Percentiles rank a stretch among this genome's conserved stretches.
Evolutionary conservation across 2,113 vertebrate genomes (phyloP).

Genomic region (Myotis brandtii): DNA sequence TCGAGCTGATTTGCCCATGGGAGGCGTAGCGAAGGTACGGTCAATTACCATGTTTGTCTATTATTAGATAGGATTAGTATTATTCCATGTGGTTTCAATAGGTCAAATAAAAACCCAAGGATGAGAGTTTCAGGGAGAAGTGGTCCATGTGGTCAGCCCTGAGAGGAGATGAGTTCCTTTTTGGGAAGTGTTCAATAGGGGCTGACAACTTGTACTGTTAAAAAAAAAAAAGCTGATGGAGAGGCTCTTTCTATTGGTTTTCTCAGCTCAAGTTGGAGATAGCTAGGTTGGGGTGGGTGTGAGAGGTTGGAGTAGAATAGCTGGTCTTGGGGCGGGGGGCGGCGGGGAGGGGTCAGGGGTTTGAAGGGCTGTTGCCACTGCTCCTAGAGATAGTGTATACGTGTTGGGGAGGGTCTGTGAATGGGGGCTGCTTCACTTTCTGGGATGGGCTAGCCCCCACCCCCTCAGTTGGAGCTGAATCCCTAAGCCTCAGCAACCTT

Average conservation of each 20-base stretch:
- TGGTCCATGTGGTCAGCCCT: neutral
- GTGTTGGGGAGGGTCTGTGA: neutral
- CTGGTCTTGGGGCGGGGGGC: neutral
- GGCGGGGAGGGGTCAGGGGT: no score
- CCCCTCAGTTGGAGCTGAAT: neutral
- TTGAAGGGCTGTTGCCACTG: neutral
- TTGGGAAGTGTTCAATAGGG: neutral
- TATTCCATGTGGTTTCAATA: neutral
- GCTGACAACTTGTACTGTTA: neutral
- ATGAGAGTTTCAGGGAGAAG: neutral
- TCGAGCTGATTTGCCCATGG: no score
- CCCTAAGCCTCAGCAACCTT: neutral
- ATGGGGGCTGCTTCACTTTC: neutral
- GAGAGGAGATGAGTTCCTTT: neutral
- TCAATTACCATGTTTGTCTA: no score
- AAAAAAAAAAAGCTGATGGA: neutral
- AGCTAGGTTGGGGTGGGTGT: neutral
- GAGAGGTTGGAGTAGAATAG: neutral
- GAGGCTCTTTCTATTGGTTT: neutral
- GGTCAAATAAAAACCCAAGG: neutral
- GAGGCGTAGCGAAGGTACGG: no score
- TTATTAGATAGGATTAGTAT: neutral
- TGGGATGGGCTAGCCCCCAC: neutral
- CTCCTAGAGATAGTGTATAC: neutral
- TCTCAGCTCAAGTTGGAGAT: neutral